Evolutionary conservation across 2,888 invertebrate genomes (phyloP), one percentile per base, ranked within the genome.

Genomic region (Leptothorax acervorum): DNA sequence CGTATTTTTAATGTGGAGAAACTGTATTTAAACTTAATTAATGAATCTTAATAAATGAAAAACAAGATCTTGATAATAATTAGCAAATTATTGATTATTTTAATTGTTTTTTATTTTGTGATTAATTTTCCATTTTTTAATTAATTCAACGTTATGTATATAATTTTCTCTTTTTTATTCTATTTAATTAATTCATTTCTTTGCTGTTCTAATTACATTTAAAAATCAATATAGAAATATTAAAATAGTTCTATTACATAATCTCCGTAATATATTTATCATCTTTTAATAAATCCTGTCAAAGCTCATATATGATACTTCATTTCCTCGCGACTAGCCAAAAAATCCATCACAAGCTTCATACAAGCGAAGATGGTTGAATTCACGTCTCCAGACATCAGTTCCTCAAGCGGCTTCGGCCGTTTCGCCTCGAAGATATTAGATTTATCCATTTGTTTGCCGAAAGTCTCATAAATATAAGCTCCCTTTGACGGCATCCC

Each of bases 361-460:
- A 63, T 65, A 65, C 45, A 75, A 63, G 53, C 74, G 39, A 73
- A 70, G 42, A 70, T 68, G 48, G 53, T 35, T 42, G 28, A 81
- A 62, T 60, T 81, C 79, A 71, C 71, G 71, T 81, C 71, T 71
- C 11, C 39, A 79, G 81, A 71, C 85, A 51, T 62, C 74, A 78
- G 73, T 76, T 85, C 79, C 83, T 90, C 90, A 87, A 90, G 90
- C 86, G 86, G 86, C 88, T 89, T 86, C 87, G 71, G 45, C 79
- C 79, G 76, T 89, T 87, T 89, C 88, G 87, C 87, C 86, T 88
- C 82, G 85, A 82, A 91, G 92, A 94, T 94, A 94, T 94, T 94
- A 94, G 93, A 93, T 94, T 94, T 93, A 94, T 94, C 94, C 94
- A 94, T 94, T 94, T 94, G 94, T 94, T 94, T 94, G 93, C 94